phyloP scores from a whole-genome alignment of 2,113 vertebrate genomes.

The Siniperca chuatsi region DNA sequence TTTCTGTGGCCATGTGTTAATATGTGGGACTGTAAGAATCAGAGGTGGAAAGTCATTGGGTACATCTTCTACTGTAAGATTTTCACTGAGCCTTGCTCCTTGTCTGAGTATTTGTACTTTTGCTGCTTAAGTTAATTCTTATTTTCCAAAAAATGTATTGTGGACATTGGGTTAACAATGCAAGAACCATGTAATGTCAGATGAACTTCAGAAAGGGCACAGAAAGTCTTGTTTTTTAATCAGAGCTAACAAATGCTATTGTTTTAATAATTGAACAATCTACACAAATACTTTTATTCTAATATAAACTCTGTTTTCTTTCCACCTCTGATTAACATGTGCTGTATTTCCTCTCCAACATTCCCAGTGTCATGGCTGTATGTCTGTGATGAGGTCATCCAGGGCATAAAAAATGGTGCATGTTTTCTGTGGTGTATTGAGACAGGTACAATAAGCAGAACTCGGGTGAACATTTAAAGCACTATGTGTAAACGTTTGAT shows the following conservation, averaged over 20 bases:
- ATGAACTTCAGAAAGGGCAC: slow-evolving; percentile 1
- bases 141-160: not conserved
- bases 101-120: slow-evolving; percentile 21
- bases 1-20: slow-evolving; percentile 47
- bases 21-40: slow-evolving; percentile 36
- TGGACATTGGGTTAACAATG: not conserved
- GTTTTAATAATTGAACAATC: slow-evolving; percentile 20
- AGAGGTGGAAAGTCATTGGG: slow-evolving; percentile 30
- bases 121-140: not conserved
- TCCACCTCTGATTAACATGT: slow-evolving; percentile 34
- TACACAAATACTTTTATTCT: slow-evolving; percentile 4
- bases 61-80: slow-evolving; percentile 1
- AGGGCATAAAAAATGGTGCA: slow-evolving; percentile 26
- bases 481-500: slow-evolving; percentile 50
- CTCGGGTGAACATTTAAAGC: slow-evolving; percentile 55
- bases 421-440: slow-evolving; percentile 42
- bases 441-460: slow-evolving; percentile 18
- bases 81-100: not conserved
- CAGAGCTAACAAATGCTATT: not conserved
- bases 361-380: slow-evolving; percentile 35
- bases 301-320: not conserved
- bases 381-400: not conserved
- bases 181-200: not conserved
- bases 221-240: slow-evolving; percentile 5
- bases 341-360: slow-evolving; percentile 26